phyloP scores from a whole-genome alignment of 2,888 invertebrate species.

The Acheta domesticus region DNA sequence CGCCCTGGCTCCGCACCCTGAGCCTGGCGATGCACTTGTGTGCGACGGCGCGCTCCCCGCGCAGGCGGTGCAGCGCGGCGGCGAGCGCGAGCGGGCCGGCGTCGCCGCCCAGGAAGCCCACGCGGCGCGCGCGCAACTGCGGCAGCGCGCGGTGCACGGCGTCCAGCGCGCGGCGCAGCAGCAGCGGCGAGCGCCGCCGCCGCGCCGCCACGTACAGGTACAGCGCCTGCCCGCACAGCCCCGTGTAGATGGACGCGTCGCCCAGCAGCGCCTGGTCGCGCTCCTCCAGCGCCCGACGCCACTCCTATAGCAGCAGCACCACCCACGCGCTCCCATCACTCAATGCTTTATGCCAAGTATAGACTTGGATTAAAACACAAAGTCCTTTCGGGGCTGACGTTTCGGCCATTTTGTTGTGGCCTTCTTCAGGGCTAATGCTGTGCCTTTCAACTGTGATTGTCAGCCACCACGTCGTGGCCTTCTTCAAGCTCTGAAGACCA shows the following conservation, averaged over 20 bases:
- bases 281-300: not conserved
- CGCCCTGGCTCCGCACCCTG: not conserved
- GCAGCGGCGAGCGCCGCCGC: not conserved
- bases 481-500: no score
- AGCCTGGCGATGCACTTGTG: conserved; percentile 55
- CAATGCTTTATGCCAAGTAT: no score
- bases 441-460: no score
- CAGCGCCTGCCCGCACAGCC: not conserved
- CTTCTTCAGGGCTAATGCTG: no score
- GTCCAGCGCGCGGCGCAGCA: not conserved
- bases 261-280: not conserved
- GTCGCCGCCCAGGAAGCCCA: conserved; percentile 68
- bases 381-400: no score
- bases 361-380: no score
- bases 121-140: conserved; percentile 50
- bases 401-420: no score
- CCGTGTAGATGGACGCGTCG: not conserved
- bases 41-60: conserved; percentile 55
- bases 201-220: not conserved
- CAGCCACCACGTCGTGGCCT: no score
- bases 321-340: no score
- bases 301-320: not conserved
- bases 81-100: conserved; percentile 63
- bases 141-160: conserved; percentile 42
- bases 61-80: conserved; percentile 56